These are phyloP conservation scores for Xenopus petersii DNA, from an alignment of 2,797 vertebrate species.

Conservation along the genomic window DNA sequence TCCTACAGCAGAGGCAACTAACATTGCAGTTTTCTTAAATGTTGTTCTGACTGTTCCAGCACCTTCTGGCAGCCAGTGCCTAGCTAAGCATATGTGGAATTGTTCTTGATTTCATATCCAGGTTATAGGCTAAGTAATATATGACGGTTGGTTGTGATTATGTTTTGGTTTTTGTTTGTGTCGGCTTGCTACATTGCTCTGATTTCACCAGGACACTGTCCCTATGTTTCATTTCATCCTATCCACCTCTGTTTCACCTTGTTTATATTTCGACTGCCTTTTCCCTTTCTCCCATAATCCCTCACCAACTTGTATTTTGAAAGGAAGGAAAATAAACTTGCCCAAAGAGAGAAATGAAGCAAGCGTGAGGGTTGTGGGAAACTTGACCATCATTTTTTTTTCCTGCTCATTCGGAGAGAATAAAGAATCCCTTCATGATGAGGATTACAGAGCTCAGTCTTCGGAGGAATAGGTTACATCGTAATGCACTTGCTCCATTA, in stretches of 20 bases:
- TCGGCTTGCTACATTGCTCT: no score
- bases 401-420: conserved; percentile 27
- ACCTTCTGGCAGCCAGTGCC: no score
- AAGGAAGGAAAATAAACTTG: conserved; percentile 9
- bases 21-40: no score
- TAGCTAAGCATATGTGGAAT: no score
- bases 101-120: no score
- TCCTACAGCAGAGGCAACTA: no score
- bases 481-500: conserved; percentile 44
- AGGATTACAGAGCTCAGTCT: conserved; percentile 17
- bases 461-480: conserved; percentile 41
- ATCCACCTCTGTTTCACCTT: conserved; percentile 37
- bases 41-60: no score
- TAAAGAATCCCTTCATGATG: conserved; percentile 37
- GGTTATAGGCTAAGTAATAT: no score
- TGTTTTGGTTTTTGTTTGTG: no score
- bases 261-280: not conserved
- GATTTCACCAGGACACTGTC: not conserved
- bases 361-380: not conserved
- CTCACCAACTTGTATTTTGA: not conserved
- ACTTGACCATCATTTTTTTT: conserved; percentile 25
- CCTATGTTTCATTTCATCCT: not conserved
- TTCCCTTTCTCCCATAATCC: not conserved
- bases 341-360: not conserved
- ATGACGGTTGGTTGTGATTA: no score